Conservation (phyloP, 2,888 invertebrate species). For the Tolmerus cingulatus region DNA sequence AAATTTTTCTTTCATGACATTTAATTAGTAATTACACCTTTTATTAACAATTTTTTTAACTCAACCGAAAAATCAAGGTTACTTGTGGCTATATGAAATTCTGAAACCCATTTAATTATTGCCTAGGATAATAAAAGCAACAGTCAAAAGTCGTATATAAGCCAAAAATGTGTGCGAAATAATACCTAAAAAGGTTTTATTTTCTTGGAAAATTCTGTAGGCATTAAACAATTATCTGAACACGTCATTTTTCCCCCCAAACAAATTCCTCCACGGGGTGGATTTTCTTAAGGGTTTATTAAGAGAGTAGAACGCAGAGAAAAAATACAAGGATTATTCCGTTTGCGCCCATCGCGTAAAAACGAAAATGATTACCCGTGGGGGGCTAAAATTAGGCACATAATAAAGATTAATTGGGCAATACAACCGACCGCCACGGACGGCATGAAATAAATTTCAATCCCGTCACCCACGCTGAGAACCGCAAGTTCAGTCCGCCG, state of each 20-base stretch:
- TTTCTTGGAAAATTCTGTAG: neutral
- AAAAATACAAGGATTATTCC: neutral
- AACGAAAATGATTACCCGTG: neutral
- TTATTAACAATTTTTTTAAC: too few relatives aligned
- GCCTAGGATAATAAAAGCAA: neutral
- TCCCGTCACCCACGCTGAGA: constrained; percentile 1
- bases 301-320: neutral
- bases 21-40: too few relatives aligned
- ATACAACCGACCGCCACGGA: neutral
- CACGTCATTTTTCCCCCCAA: neutral
- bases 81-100: too few relatives aligned
- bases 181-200: neutral
- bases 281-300: neutral
- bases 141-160: neutral
- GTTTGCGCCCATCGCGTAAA: neutral
- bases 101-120: too few relatives aligned
- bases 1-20: too few relatives aligned
- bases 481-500: neutral
- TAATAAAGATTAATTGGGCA: neutral
- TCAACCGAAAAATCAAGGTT: too few relatives aligned
- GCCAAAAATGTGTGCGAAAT: neutral
- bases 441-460: constrained; percentile 1
- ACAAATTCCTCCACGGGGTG: neutral
- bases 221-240: neutral
- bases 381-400: neutral